phyloP scores from a whole-genome alignment of 2,113 vertebrate species.

The Mystacornis crossleyi region DNA sequence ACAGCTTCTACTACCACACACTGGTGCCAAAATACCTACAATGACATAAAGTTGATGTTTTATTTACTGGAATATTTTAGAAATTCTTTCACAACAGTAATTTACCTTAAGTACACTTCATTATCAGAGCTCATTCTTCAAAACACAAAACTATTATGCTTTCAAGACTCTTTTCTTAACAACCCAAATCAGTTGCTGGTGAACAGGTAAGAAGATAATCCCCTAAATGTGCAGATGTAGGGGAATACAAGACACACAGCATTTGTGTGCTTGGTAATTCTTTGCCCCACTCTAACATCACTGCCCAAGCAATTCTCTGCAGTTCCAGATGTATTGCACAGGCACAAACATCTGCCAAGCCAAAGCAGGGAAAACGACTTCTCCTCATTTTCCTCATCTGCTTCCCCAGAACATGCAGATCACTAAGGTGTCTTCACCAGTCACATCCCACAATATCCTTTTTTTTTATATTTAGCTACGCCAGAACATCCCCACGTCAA shows the following conservation, averaged over 20 bases:
- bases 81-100: conserved; percentile 28
- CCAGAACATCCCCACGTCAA: not conserved
- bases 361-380: not conserved
- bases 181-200: not conserved
- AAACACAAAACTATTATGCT: not conserved
- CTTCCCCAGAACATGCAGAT: not conserved
- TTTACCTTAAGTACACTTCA: not conserved
- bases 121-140: not conserved
- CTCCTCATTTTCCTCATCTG: not conserved
- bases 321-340: not conserved
- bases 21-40: conserved; percentile 3
- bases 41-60: not conserved
- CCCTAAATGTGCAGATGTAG: not conserved
- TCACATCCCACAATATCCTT: not conserved
- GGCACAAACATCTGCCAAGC: not conserved
- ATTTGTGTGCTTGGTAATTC: not conserved
- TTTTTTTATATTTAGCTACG: not conserved
- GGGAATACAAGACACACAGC: not conserved
- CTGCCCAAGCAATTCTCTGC: not conserved
- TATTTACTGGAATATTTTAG: conserved; percentile 16
- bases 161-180: not conserved
- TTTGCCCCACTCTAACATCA: not conserved
- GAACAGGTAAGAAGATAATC: not conserved
- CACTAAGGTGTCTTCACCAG: not conserved
- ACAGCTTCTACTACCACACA: not conserved